These are phyloP conservation scores for Eumeta japonica DNA, from an alignment of 1,140 invertebrate genomes.

Conservation along the genomic window DNA sequence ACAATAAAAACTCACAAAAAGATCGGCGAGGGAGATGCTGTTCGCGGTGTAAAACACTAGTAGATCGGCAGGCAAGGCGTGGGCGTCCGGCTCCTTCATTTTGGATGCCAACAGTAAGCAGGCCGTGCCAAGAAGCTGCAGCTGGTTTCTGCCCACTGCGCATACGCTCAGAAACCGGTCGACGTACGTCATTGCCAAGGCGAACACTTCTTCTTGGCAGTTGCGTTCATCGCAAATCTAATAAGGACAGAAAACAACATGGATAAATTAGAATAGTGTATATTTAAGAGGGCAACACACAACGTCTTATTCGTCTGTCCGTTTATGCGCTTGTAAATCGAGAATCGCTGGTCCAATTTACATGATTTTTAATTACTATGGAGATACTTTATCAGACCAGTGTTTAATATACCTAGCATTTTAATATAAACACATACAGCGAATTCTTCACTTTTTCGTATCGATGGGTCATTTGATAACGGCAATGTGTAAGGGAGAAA, in stretches of 20 bases:
- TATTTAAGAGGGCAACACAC: slow-evolving; percentile 3
- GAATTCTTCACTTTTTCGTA: no score
- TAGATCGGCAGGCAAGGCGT: slow-evolving; percentile 74
- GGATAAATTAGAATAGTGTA: no score
- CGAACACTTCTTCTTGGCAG: slow-evolving; percentile 89
- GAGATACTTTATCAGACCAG: no score
- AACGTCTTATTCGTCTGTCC: neutral
- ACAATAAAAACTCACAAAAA: slow-evolving; percentile 72
- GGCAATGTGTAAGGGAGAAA: no score
- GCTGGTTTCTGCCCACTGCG: slow-evolving; percentile 75
- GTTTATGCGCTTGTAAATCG: no score
- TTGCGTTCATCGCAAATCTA: slow-evolving; percentile 91
- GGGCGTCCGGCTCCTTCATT: slow-evolving; percentile 72
- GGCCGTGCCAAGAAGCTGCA: slow-evolving; percentile 86
- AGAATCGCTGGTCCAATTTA: no score
- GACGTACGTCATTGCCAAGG: slow-evolving; percentile 87
- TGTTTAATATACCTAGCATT: no score
- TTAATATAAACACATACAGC: no score
- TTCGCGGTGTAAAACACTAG: slow-evolving; percentile 91
- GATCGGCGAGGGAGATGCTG: slow-evolving; percentile 78
- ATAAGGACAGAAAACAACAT: slow-evolving; percentile 35
- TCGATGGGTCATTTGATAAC: no score
- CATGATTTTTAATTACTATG: no score
- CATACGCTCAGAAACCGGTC: slow-evolving; percentile 86
- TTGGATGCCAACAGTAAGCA: slow-evolving; percentile 91